Percentiles rank a stretch among this genome's conserved stretches.
These are phyloP conservation scores for Psilopsiagon aurifrons DNA, from an alignment of 2,113 vertebrate species.

Conservation along the genomic window DNA sequence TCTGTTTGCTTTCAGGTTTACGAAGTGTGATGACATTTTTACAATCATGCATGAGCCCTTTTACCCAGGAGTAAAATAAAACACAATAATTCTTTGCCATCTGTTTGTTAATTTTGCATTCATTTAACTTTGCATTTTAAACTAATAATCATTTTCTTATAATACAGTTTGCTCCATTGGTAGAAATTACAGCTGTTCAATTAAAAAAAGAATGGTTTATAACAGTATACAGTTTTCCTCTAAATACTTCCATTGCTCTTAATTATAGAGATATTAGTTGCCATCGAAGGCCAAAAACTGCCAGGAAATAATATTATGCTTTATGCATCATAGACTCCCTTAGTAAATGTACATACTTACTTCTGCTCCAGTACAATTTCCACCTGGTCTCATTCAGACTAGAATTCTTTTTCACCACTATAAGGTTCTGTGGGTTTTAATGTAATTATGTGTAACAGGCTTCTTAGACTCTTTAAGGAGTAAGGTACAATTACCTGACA, in stretches of 20 bases:
- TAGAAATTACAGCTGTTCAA: slow-evolving; percentile 68
- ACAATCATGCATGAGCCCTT: slow-evolving; percentile 67
- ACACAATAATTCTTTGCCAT: slow-evolving; percentile 73
- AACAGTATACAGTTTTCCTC: slow-evolving; percentile 24
- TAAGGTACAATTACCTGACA: background rate
- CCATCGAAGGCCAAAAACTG: slow-evolving; percentile 5
- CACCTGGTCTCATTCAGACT: background rate
- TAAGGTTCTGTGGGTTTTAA: background rate
- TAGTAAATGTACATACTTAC: slow-evolving; percentile 11
- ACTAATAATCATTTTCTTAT: slow-evolving; percentile 74
- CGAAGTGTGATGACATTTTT: slow-evolving; percentile 79
- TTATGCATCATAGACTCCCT: background rate
- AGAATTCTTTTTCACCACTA: background rate
- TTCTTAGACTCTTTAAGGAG: background rate
- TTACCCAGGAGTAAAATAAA: slow-evolving; percentile 71
- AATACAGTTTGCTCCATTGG: slow-evolving; percentile 58
- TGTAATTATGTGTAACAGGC: background rate
- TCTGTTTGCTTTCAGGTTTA: slow-evolving; percentile 76
- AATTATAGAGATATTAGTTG: slow-evolving; percentile 59
- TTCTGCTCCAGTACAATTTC: slow-evolving; percentile 7
- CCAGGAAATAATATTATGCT: slow-evolving; percentile 9
- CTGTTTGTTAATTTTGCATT: slow-evolving; percentile 79
- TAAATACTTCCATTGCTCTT: slow-evolving; percentile 63
- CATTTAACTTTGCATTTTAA: slow-evolving; percentile 73
- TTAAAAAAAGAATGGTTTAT: slow-evolving; percentile 54